Evolutionary conservation across 2,113 vertebrate species (phyloP).

Genomic region (Empidonax alnorum): DNA sequence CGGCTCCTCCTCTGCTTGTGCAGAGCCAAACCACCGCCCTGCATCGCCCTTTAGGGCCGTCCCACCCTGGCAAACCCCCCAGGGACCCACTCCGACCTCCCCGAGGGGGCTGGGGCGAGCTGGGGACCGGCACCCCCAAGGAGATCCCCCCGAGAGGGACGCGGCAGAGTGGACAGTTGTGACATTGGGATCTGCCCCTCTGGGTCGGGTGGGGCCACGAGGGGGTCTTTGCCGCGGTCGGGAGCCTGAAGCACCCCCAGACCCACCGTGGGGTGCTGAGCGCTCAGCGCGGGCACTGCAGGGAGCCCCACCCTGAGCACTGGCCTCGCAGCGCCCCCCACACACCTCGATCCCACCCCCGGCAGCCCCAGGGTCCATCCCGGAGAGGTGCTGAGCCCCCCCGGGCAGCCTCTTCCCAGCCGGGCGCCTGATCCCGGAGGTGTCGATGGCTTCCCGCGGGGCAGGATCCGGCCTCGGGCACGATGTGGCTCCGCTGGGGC

Average conservation of each 20-base stretch:
- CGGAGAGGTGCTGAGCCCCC: background rate
- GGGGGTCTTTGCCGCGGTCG: background rate
- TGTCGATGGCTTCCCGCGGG: rapidly evolving
- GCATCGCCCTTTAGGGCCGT: background rate
- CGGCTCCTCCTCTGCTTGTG: background rate
- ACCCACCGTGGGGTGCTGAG: background rate
- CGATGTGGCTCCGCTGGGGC: background rate
- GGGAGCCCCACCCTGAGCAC: background rate
- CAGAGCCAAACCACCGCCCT: background rate
- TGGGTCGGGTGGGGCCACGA: background rate
- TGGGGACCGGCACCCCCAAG: background rate
- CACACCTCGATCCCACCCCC: background rate
- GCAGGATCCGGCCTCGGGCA: background rate
- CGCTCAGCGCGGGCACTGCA: background rate
- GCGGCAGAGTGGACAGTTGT: rapidly evolving
- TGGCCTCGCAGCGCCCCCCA: background rate
- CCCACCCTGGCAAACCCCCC: background rate
- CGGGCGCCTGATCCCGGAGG: background rate
- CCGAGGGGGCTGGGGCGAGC: background rate
- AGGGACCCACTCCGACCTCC: background rate
- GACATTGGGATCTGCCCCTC: background rate
- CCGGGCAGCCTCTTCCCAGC: background rate
- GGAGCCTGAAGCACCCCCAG: background rate
- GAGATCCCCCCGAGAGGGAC: background rate
- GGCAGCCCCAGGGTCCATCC: background rate